Evolutionary conservation across 2,797 vertebrate species (phyloP).

Genomic region (Epinephelus malabaricus): DNA sequence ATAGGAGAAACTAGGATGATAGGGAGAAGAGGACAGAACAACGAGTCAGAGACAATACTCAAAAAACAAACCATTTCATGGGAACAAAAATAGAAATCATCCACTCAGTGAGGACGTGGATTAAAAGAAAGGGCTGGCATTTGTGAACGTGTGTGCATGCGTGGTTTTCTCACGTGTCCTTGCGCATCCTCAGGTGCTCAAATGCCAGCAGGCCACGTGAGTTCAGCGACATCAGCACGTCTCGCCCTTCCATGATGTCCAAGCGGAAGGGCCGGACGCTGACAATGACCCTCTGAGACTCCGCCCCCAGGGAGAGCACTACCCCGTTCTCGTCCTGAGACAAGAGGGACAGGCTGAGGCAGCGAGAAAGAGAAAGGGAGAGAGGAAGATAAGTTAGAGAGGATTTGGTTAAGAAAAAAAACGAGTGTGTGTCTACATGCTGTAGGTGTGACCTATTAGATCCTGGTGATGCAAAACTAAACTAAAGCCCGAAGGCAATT

Average conservation of each 20-base stretch:
- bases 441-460: neutral
- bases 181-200: slow-evolving; percentile 92
- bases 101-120: slow-evolving; percentile 69
- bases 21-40: slow-evolving; percentile 85
- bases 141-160: slow-evolving; percentile 61
- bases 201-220: slow-evolving; percentile 93
- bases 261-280: slow-evolving; percentile 92
- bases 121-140: slow-evolving; percentile 57
- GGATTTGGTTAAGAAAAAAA: slow-evolving; percentile 11
- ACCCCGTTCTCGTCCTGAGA: slow-evolving; percentile 91
- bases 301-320: slow-evolving; percentile 88
- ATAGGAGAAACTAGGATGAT: slow-evolving; percentile 94
- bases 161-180: slow-evolving; percentile 93
- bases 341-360: slow-evolving; percentile 78
- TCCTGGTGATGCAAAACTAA: neutral
- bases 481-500: neutral
- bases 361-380: slow-evolving; percentile 5
- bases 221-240: slow-evolving; percentile 94
- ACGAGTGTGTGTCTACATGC: neutral
- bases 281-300: slow-evolving; percentile 90
- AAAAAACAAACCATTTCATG: slow-evolving; percentile 84
- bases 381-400: neutral
- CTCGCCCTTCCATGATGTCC: slow-evolving; percentile 90
- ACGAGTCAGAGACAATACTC: slow-evolving; percentile 84
- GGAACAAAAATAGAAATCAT: slow-evolving; percentile 80